Percentiles rank a stretch among this genome's conserved stretches.
Evolutionary conservation across 37 sponge, comb jelly and placozoan genomes (phyloP).

Genomic region (Beroe forskalii): DNA sequence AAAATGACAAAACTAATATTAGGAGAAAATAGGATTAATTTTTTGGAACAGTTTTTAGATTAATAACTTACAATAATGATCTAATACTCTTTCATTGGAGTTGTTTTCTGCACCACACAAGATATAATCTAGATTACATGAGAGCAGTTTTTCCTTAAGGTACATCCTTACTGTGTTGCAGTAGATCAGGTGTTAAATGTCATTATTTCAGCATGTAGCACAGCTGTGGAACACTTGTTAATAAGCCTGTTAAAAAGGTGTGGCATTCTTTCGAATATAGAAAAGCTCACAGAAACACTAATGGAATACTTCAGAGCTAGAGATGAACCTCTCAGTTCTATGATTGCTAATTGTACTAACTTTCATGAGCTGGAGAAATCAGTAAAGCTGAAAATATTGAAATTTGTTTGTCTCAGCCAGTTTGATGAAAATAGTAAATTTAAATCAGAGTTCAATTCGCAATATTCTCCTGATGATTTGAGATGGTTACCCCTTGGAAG

Average conservation of each 20-base stretch:
- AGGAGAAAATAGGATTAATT: no score
- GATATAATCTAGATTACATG: no score
- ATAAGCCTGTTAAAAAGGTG: constrained; percentile 19
- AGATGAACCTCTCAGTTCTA: neutral
- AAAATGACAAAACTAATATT: neutral
- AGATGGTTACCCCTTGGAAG: constrained; percentile 1
- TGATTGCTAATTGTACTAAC: neutral
- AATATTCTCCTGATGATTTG: constrained; percentile 34
- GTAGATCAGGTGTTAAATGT: neutral
- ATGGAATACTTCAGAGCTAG: neutral
- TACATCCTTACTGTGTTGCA: no score
- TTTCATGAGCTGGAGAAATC: neutral
- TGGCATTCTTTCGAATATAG: constrained; percentile 17
- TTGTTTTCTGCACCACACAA: no score
- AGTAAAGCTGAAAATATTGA: neutral
- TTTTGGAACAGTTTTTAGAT: neutral
- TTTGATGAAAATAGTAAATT: constrained; percentile 56
- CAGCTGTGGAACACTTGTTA: constrained; percentile 10
- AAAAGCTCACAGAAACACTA: neutral
- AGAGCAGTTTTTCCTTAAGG: no score
- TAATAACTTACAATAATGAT: no score
- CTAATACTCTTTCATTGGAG: no score
- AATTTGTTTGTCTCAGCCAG: constrained; percentile 34
- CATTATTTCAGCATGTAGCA: constrained; percentile 57
- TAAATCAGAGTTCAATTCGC: constrained; percentile 52